Evolutionary conservation across 2,888 invertebrate genomes (phyloP), one percentile per base, ranked within the genome.

Genomic region (Cotesia congregata): DNA sequence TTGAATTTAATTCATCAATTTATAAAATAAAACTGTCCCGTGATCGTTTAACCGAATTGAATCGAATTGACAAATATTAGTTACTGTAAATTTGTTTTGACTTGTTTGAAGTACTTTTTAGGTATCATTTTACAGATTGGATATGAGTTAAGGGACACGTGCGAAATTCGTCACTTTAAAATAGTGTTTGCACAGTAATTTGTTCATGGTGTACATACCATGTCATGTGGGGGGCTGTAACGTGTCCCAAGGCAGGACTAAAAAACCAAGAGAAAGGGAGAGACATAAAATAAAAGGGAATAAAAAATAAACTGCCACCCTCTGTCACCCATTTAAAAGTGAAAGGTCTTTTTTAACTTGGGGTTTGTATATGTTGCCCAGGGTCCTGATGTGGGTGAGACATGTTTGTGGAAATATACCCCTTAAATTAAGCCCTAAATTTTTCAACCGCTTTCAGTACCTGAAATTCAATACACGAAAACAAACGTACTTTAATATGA

Each of bases 271-370:
- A 50, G 7, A 50, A 50, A 50, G 50, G 12, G 50, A 50, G 12
- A 50, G 50, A 50, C 4, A 50, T 7, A 50, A 30, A 40, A 7
- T 39, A 9, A 62, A 41, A 30, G 65, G 38, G 71, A 74, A 64
- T 71, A 69, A 70, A 59, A 75, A 59, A 59, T 72, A 71, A 77
- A 80, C 78, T 69, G 74, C 38, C 72, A 79, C 81, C 77, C 80
- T 74, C 77, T 72, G 74, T 78, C 82, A 82, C 83, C 81, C 79
- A 81, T 83, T 83, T 75, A 83, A 83, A 81, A 82, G 75, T 67
- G 76, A 76, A 80, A 77, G 75, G 50, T 62, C 68, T 38, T 50
- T 50, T 50, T 70, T 78, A 12, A 64, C 71, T 69, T n/a, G 70
- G 20, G 12, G 59, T 39, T 67, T 30, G 30, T 30, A 30, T 64